Evolutionary conservation across 1,140 invertebrate species (phyloP), one percentile per base, ranked within the genome.

Genomic region (Tetraneura akinire): DNA sequence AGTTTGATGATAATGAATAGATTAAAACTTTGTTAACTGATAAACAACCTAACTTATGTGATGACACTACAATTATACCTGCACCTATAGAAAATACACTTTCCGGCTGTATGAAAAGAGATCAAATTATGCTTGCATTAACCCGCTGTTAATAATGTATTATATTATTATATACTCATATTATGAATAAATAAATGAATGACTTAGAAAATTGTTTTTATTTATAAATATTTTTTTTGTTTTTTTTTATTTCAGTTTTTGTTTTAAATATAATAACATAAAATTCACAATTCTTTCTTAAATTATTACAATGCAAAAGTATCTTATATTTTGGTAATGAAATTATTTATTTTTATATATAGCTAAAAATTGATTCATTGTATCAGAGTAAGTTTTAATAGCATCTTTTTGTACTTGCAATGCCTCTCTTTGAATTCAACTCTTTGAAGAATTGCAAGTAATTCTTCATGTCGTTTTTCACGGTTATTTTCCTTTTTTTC

Each of bases 1-100:
- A 55, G n/a, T 55, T 55, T 55, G 51, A 55, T 55, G n/a, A 55
- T 55, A 11, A 55, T 55, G 1, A 55, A 55, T 55, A n/a, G 51
- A 55, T 55, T 18, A 55, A 55, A 10, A 55, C n/a, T 55, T 55
- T 55, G 51, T n/a, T 55, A n/a, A n/a, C 51, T n/a, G 8, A 55
- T 10, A 18, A 55, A 55, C 51, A 55, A 55, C n/a, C 51, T 55
- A 55, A 55, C 21, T 10, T 55, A 10, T 18, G 51, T 55, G 51
- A 55, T 10, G 51, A 55, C 21, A 55, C 11, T 55, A 55, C n/a
- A n/a, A 10, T 10, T 55, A n/a, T n/a, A 2, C n/a, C n/a, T n/a
- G n/a, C n/a, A n/a, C n/a, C n/a, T n/a, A n/a, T n/a, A n/a, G n/a
- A n/a, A n/a, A n/a, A n/a, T n/a, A n/a, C n/a, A n/a, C n/a, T n/a